phyloP scores from a whole-genome alignment of 2,797 vertebrate species.

The Pangasius mekongensis region DNA sequence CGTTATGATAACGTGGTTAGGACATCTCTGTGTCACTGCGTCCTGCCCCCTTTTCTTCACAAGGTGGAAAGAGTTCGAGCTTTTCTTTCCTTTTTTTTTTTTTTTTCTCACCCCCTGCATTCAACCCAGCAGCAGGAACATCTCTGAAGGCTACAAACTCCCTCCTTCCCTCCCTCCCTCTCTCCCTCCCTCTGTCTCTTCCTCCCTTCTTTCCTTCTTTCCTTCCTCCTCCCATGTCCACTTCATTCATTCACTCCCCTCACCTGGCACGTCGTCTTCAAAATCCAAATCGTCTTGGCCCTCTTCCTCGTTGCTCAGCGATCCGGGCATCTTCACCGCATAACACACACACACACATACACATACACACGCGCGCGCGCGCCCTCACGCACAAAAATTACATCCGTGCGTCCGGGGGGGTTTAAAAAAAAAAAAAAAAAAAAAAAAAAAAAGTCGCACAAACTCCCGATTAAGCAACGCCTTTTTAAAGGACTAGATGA shows the following conservation, averaged over 20 bases:
- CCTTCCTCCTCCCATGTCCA: constrained; percentile 49
- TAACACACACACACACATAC: constrained; percentile 63
- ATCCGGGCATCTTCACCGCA: constrained; percentile 91
- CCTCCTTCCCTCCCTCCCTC: constrained; percentile 26
- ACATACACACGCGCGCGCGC: background rate
- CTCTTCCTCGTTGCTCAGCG: constrained; percentile 90
- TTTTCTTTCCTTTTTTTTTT: background rate
- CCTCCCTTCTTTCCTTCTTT: constrained; percentile 48
- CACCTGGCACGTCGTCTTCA: constrained; percentile 92
- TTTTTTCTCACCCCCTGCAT: background rate
- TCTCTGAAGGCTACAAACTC: constrained; percentile 20
- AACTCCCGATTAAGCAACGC: constrained; percentile 63
- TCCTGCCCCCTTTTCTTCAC: constrained; percentile 9
- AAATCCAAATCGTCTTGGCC: constrained; percentile 90
- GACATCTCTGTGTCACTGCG: constrained; percentile 25
- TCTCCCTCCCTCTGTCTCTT: constrained; percentile 61
- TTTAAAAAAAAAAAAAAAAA: background rate
- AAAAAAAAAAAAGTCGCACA: constrained; percentile 61
- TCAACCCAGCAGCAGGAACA: constrained; percentile 63
- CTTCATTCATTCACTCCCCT: constrained; percentile 60
- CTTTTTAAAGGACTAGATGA: background rate
- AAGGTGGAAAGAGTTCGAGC: constrained; percentile 11
- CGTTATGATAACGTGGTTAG: constrained; percentile 12
- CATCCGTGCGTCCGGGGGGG: constrained; percentile 68
- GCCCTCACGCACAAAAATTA: constrained; percentile 55